Base-by-base conservation (phyloP, 2,113 vertebrate species). In the Hyaena hyaena region DNA sequence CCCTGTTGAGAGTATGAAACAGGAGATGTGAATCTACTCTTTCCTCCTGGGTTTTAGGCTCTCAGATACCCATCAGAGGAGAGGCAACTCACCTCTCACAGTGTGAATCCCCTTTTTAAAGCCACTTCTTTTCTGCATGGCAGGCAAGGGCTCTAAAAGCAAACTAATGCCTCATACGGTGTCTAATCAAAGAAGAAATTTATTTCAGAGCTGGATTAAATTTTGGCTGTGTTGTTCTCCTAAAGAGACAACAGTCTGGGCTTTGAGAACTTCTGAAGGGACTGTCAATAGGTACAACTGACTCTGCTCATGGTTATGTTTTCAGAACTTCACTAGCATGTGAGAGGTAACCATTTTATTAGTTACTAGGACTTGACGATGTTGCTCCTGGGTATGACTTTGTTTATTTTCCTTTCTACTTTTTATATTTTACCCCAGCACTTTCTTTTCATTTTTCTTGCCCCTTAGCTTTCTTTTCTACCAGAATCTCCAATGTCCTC, bases 271-370 rank as follows among this genome's bases (percentile, higher is more conserved):
- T 73, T 66, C 45, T 35, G 11, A 23, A 33, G 16, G 33, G 48
- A 21, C 7, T 14, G 11, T 11, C 21, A 7, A 7, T 12, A 16
- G 31, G 7, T 14, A 61, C 0, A 0, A 1, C 3, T 14, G 74
- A 83, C 2, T 24, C 10, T 23, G 8, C 3, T 43, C 53, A 63
- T 55, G 55, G 33, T 1, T 10, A 0, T 45, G 15, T 28, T 48
- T 63, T 31, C 33, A 55, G 63, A 84, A n/a, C 10, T 7, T 91
- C 35, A 53, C 28, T 14, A 0, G 0, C 45, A 19, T 1, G 10
- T 2, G 11, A 65, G n/a, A 76, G 14, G 43, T 8, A 17, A 17
- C 31, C 0, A 10, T 58, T 91, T 66, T 28, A 69, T 74, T 23
- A 2, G 1, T 33, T 63, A 23, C 1, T 17, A 58, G 16, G 21